phyloP scores from a whole-genome alignment of 2,888 invertebrate genomes.

The Omphaloscelis lunosa region DNA sequence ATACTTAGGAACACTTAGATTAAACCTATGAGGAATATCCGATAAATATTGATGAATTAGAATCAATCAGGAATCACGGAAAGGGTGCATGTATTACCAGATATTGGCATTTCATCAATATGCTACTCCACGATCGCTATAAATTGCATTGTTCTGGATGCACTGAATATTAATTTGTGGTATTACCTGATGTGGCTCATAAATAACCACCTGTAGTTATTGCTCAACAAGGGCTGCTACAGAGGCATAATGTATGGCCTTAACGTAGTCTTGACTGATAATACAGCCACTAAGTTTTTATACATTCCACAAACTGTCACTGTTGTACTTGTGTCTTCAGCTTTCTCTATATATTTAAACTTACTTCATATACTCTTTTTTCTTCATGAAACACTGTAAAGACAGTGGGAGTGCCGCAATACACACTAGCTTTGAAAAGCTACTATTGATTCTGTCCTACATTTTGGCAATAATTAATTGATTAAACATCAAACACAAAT shows the following conservation, averaged over 20 bases:
- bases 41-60: constrained; percentile 36
- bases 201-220: constrained; percentile 9
- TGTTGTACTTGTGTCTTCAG: neutral
- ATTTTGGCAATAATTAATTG: constrained; percentile 34
- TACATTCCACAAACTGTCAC: neutral
- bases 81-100: constrained; percentile 15
- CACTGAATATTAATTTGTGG: constrained; percentile 43
- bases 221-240: neutral
- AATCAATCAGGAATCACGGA: constrained; percentile 22
- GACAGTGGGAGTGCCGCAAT: constrained; percentile 8
- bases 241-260: neutral
- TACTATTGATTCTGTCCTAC: constrained; percentile 17
- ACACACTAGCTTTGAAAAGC: constrained; percentile 7
- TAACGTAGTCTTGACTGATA: neutral
- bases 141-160: constrained; percentile 30
- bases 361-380: neutral
- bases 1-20: neutral
- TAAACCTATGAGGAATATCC: neutral
- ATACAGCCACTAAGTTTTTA: neutral
- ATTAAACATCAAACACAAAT: constrained; percentile 40
- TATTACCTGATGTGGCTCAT: constrained; percentile 34
- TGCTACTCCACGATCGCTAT: constrained; percentile 35
- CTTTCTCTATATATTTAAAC: neutral
- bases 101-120: constrained; percentile 45
- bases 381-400: neutral